phyloP scores from a whole-genome alignment of 2,888 invertebrate genomes.

The Drosophila paranaensis region DNA sequence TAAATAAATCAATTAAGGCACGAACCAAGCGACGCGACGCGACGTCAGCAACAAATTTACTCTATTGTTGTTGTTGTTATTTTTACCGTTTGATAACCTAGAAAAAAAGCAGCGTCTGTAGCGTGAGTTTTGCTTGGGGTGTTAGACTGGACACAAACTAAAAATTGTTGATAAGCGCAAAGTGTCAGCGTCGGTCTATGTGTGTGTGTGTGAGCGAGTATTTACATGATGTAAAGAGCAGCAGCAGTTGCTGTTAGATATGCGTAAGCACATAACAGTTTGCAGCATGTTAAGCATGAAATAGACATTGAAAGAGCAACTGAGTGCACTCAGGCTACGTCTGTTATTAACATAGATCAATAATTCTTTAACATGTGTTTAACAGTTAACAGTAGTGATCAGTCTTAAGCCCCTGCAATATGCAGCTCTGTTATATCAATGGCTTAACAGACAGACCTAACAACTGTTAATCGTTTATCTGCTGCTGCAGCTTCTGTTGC shows the following conservation, averaged over 20 bases:
- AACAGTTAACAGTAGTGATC: neutral
- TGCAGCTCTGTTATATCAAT: neutral
- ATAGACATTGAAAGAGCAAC: neutral
- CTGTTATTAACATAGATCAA: no score
- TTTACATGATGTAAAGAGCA: constrained; percentile 31
- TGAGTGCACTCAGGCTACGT: no score
- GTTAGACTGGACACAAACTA: constrained; percentile 45
- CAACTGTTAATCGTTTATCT: neutral
- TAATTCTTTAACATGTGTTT: neutral
- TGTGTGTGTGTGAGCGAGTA: constrained; percentile 14
- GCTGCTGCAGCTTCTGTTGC: neutral
- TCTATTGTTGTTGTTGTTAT: constrained; percentile 22
- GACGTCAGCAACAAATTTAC: constrained; percentile 20
- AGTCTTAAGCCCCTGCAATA: neutral
- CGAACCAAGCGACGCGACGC: constrained; percentile 27
- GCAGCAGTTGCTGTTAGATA: constrained; percentile 2
- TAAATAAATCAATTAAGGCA: constrained; percentile 69
- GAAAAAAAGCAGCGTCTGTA: constrained; percentile 57
- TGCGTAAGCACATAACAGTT: neutral
- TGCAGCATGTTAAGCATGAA: neutral
- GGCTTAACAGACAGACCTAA: neutral
- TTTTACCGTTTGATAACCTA: constrained; percentile 78
- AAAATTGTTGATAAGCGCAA: constrained; percentile 42
- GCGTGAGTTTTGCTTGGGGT: constrained; percentile 40
- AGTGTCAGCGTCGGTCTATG: constrained; percentile 3